A percentile compares a stretch with the other conserved stretches of the same genome.
Conservation (phyloP, 2,113 vertebrate genomes). For the Hypocryptadius cinnamomeus region DNA sequence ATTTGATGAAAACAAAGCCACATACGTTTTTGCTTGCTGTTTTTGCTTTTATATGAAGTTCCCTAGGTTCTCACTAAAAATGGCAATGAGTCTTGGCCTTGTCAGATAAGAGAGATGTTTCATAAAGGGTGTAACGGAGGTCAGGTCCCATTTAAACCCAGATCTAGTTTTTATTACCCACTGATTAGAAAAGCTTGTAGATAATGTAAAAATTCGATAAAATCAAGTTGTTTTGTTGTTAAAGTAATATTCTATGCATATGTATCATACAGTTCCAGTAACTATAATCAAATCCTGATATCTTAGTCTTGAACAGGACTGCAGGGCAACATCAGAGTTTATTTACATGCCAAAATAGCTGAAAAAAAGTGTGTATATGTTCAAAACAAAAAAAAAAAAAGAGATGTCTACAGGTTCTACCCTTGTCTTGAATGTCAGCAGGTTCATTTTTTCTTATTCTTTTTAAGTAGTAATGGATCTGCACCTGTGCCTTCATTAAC, state of each 20-base stretch:
- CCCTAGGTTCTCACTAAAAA: neutral
- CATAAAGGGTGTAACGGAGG: neutral
- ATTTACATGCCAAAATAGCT: neutral
- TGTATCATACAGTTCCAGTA: neutral
- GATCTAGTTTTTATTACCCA: neutral
- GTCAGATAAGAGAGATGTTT: neutral
- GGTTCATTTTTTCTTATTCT: neutral
- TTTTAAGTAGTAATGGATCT: neutral
- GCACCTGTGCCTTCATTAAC: neutral
- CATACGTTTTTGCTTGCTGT: neutral
- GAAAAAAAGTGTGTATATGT: neutral
- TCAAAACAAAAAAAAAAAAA: neutral
- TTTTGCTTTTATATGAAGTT: neutral
- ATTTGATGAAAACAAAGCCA: neutral
- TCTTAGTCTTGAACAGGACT: neutral
- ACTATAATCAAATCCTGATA: neutral
- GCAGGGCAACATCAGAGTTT: neutral
- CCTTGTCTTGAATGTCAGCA: neutral
- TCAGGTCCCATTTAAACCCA: neutral
- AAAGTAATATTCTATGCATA: neutral
- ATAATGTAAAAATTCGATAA: neutral
- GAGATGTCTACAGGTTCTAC: neutral
- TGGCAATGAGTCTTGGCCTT: neutral
- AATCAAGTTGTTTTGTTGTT: neutral
- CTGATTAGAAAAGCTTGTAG: neutral